phyloP scores from a whole-genome alignment of 2,888 invertebrate species.

The Melanostoma mellinum region DNA sequence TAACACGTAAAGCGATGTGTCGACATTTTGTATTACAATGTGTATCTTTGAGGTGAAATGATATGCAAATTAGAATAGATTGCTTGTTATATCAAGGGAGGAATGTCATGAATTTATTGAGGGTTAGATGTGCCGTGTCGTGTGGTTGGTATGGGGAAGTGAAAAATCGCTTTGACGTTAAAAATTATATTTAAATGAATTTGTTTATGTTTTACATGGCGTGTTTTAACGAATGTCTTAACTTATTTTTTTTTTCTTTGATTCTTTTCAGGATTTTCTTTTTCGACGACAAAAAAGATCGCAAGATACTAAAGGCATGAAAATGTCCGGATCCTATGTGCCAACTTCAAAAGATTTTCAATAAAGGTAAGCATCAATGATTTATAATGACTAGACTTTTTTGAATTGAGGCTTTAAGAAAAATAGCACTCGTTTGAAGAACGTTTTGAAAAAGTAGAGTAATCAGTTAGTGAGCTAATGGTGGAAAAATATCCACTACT shows the following conservation, averaged over 20 bases:
- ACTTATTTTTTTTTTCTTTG: conserved; percentile 10
- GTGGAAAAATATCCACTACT: too few relatives aligned
- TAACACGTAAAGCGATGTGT: conserved; percentile 25
- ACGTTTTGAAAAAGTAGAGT: too few relatives aligned
- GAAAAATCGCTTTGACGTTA: too few relatives aligned
- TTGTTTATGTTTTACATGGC: too few relatives aligned
- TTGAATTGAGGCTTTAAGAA: background rate
- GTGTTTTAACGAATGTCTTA: background rate
- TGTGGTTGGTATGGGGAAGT: background rate
- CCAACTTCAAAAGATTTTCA: conserved; percentile 52
- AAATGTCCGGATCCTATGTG: conserved; percentile 62
- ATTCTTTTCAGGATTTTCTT: conserved; percentile 46
- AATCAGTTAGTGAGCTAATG: too few relatives aligned
- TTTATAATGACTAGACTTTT: background rate
- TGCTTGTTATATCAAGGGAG: background rate
- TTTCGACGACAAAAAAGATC: background rate
- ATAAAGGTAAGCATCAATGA: conserved; percentile 59
- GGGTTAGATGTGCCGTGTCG: background rate
- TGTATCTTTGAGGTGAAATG: conserved; percentile 27
- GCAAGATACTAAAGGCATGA: conserved; percentile 46
- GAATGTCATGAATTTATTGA: conserved; percentile 14
- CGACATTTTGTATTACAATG: conserved; percentile 18
- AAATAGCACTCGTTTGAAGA: too few relatives aligned
- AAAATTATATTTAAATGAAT: too few relatives aligned
- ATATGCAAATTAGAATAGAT: conserved; percentile 25